Evolutionary conservation across 2,888 invertebrate species (phyloP), one percentile per base, ranked within the genome.

Genomic region (Hemicrepidius hirtus): DNA sequence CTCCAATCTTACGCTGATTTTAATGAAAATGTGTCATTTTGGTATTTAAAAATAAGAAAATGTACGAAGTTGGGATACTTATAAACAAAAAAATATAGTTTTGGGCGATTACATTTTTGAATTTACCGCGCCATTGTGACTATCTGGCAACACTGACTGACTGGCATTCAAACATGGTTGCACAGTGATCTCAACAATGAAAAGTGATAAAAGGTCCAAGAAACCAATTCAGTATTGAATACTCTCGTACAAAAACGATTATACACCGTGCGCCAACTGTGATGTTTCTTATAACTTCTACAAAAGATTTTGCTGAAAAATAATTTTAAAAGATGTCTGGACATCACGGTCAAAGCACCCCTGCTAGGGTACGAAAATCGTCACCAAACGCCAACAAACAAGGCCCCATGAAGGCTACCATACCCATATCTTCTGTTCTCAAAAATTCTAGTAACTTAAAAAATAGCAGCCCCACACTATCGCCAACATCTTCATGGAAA

Each of bases 391-490:
- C 90, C 76, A 86, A 82, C 79, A 89, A 90, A 84, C 88, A 88
- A 80, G 93, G 93, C 67, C 93, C 94, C 78, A 91, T 94, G 91
- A 90, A 92, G 85, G 94, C 94, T 71, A 94, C 93, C 73, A 88
- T 94, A 83, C 93, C 94, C 79, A 92, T 94, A 82, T 91, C 92
- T 67, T 93, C 93, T 71, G 89, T 93, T 76, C 88, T 93, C 85
- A 90, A 92, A 83, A 90, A 91, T 82, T 84, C 87, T 82, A 82
- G 86, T 83, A 86, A 86, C 82, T 85, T 91, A 83, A 88, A 91
- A 74, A 88, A 89, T 80, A 91, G 89, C 82, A 92, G 92, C 80
- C 92, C 92, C 20, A 90, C 91, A 28, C 86, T 91, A 71, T 92
- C 92, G 40, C 92, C 92, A 49, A 92, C 92, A 12, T 79, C 90